Conservation (phyloP, 1,140 invertebrate genomes). For the Magallana gigas region DNA sequence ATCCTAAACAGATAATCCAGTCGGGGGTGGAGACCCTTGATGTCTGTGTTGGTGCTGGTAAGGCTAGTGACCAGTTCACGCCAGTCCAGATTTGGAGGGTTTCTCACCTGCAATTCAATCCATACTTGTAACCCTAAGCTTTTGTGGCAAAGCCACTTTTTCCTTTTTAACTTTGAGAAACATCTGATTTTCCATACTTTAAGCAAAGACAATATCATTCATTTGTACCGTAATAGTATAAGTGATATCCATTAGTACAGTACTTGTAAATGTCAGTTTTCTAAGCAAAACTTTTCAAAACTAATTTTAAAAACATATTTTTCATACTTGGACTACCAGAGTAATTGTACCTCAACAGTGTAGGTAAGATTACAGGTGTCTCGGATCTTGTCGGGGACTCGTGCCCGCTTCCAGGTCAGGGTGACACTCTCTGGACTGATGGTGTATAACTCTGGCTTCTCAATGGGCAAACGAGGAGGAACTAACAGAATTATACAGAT, state of each 20-base stretch:
- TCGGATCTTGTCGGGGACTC: constrained; percentile 65
- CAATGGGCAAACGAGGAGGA: constrained; percentile 72
- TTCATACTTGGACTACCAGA: too few relatives aligned
- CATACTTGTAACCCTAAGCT: not conserved
- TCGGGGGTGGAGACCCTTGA: constrained; percentile 80
- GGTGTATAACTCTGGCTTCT: constrained; percentile 69
- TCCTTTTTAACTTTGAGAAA: too few relatives aligned
- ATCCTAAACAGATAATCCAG: constrained; percentile 97
- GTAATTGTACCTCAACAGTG: constrained; percentile 62
- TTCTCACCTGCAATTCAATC: constrained; percentile 25
- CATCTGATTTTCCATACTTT: too few relatives aligned
- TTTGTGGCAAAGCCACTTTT: too few relatives aligned
- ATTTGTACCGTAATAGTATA: too few relatives aligned
- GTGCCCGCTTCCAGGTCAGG: constrained; percentile 70
- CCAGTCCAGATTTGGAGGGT: constrained; percentile 72
- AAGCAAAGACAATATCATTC: too few relatives aligned
- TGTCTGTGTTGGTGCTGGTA: constrained; percentile 54
- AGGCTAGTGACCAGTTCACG: constrained; percentile 66
- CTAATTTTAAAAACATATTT: too few relatives aligned
- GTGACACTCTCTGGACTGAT: constrained; percentile 62
- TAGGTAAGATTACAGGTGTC: constrained; percentile 69
- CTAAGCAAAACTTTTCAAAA: too few relatives aligned
- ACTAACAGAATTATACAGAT: constrained; percentile 60
- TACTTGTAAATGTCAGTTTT: too few relatives aligned
- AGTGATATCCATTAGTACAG: too few relatives aligned